Evolutionary conservation across 2,797 vertebrate species (phyloP), one percentile per base, ranked within the genome.

Genomic region (Prunella strophiata): DNA sequence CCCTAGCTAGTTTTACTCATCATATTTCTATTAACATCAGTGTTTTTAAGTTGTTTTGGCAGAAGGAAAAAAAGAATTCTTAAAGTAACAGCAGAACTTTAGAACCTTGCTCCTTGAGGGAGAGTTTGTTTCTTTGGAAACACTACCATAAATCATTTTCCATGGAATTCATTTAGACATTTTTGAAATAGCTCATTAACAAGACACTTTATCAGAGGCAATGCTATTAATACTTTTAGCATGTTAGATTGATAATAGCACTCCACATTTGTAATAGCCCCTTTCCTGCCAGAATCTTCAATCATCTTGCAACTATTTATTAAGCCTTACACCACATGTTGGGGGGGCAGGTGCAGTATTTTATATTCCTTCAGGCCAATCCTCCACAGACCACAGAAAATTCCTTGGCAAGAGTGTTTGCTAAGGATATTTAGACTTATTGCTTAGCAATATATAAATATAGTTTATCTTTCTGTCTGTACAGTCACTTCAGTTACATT

Each of bases 121-220:
- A 86, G 16, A 78, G 50, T 38, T 91, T 77, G 71, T 63, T 90
- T 93, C 90, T 91, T 78, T 73, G 54, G 67, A 83, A 93, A 18
- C 16, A 16, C 32, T 25, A 32, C 20, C 74, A 93, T 95, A 90
- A 87, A 95, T 96, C 86, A 80, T 82, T 94, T 94, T 79, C 29
- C 29, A 51, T 16, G 19, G 72, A 89, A 79, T 80, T 89, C 6
- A 47, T 76, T 85, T 88, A 74, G 81, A 92, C 40, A 47, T 59
- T 92, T 71, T 42, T 94, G 81, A 94, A 95, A 85, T 71, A 93
- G 59, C 83, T 95, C 61, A 32, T 96, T 95, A 92, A 79, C 38
- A 85, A 68, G 47, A 58, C 2, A 5, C 43, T 93, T 89, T 89
- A 72, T 89, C 76, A 91, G 62, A 78, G 36, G 68, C 73, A 81